Evolutionary conservation across 2,888 invertebrate genomes (phyloP).

Genomic region (Steinernema hermaphroditum): DNA sequence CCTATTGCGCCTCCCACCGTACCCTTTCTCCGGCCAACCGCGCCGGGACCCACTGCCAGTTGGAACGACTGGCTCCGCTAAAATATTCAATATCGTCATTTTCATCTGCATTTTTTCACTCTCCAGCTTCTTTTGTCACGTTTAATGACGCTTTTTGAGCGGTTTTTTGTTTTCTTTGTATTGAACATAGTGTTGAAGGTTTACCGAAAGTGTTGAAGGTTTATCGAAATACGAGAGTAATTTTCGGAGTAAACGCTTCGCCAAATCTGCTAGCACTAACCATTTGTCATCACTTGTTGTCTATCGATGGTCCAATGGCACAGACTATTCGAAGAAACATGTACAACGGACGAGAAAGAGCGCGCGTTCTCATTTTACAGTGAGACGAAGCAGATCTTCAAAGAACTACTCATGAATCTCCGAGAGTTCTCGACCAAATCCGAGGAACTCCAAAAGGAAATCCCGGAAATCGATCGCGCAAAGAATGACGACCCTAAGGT

Average conservation of each 20-base stretch:
- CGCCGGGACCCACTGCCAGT: too few relatives aligned
- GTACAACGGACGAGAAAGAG: background rate
- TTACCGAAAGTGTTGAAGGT: conserved; percentile 35
- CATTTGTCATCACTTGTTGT: conserved; percentile 25
- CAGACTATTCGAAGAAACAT: conserved; percentile 30
- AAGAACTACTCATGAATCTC: conserved; percentile 27
- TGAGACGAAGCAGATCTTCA: conserved; percentile 30
- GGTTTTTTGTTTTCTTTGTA: too few relatives aligned
- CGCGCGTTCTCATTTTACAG: background rate
- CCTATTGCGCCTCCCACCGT: too few relatives aligned
- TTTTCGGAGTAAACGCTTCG: conserved; percentile 43
- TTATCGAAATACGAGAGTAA: conserved; percentile 40
- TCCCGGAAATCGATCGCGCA: background rate
- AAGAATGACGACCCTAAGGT: conserved; percentile 8
- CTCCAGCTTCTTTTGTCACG: too few relatives aligned
- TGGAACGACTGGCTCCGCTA: too few relatives aligned
- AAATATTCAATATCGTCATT: too few relatives aligned
- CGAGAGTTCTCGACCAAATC: conserved; percentile 25
- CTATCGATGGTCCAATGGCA: background rate
- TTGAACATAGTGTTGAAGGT: too few relatives aligned
- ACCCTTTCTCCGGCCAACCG: too few relatives aligned
- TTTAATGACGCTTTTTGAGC: too few relatives aligned
- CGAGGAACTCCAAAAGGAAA: background rate
- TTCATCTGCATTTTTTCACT: too few relatives aligned
- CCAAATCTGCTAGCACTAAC: conserved; percentile 36